Evolutionary conservation across 2,888 invertebrate species (phyloP).

Genomic region (Nebria brevicollis): DNA sequence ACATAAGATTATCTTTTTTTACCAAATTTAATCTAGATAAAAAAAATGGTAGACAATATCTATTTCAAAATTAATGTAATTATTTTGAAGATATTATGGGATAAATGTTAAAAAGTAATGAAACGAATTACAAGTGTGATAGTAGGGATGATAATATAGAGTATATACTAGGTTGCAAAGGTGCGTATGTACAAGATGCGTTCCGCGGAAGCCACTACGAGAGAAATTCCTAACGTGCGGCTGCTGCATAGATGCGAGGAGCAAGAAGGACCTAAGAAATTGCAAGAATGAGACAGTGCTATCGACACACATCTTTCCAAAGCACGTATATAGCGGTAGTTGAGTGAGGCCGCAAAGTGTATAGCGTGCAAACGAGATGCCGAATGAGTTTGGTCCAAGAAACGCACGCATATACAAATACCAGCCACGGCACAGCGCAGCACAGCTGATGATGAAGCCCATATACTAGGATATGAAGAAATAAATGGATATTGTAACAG

Average conservation of each 20-base stretch:
- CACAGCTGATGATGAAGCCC: slow-evolving; percentile 7
- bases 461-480: not conserved
- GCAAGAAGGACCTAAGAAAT: not conserved
- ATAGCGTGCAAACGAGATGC: not conserved
- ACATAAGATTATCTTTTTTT: too few species aligned
- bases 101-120: not conserved
- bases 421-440: not conserved
- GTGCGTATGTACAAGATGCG: not conserved
- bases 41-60: too few species aligned
- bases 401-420: slow-evolving; percentile 5
- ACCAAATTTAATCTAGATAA: too few species aligned
- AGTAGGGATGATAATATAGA: not conserved
- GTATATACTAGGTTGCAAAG: not conserved
- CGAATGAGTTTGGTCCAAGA: slow-evolving; percentile 4
- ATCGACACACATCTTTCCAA: slow-evolving; percentile 6
- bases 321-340: slow-evolving; percentile 21
- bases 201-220: slow-evolving; percentile 13
- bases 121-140: not conserved
- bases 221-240: slow-evolving; percentile 16
- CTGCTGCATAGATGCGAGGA: not conserved
- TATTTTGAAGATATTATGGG: not conserved
- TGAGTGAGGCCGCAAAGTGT: slow-evolving; percentile 10
- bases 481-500: slow-evolving; percentile 12
- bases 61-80: too few species aligned
- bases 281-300: not conserved